Base-by-base conservation (phyloP, 2,113 vertebrate genomes). In the Xerus inauris region DNA sequence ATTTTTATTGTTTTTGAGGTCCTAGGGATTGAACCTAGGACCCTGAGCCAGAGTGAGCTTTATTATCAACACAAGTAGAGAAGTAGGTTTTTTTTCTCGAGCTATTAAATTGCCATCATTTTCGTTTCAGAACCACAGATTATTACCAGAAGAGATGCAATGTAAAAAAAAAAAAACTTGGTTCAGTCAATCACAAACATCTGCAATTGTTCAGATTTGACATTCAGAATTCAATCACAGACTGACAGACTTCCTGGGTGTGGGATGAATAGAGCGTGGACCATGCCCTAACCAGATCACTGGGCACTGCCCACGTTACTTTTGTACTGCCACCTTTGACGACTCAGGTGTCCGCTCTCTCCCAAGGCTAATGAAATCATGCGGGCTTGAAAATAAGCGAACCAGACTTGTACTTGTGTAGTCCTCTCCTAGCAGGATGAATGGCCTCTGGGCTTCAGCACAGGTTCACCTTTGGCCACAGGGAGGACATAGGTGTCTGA, bases 391-490 rank as follows among this genome's bases (percentile, higher is more conserved):
- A 76, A 92, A 24, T 38, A 75, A 54, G 16, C n/a, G 54, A 9
- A 57, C 24, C 24, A 19, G 32, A 19, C 3, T 20, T 71, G 47
- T 13, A 3, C 32, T 64, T 51, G 5, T 17, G 2, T 65, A 6
- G n/a, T 19, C 67, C 62, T 24, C 49, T 26, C 0, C 47, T 3
- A 1, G 16, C 13, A 13, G 62, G 3, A 8, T 83, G 54, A 3
- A 38, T 10, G 62, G 47, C 19, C n/a, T 47, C 57, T 19, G 14
- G 22, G 7, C 54, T 71, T 84, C 0, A 0, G 5, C 54, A 24
- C 2, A 0, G 11, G 19, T 2, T 54, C 8, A 12, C 40, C 24
- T 49, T 84, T 57, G 80, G 20, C 35, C 3, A 2, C 6, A 8
- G 83, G 86, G n/a, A 40, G 40, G 32, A 8, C 20, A 45, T 11